Evolutionary conservation across 2,888 invertebrate genomes (phyloP), one percentile per base, ranked within the genome.

Genomic region (Liodrosophila aerea): DNA sequence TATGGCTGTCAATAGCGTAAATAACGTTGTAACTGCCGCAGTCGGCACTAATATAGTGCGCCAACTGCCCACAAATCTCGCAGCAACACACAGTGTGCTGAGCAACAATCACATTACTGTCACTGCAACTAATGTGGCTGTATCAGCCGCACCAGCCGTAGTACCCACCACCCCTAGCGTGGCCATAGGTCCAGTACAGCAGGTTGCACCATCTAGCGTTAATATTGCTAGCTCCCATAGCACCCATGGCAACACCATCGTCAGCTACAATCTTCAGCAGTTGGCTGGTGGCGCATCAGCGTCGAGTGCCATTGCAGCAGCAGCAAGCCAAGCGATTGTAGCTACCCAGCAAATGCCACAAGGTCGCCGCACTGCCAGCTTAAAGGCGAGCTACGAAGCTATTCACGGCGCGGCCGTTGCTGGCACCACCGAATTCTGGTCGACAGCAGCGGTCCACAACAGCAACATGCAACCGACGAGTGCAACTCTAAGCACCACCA

Each of bases 291-390:
- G 76, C 0, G 64, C 76, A 0, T 73, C 87, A 2, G 96, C 96
- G 0, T 96, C 95, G 8, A 95, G 95, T 82, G 96, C 97, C 0
- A 96, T 98, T 53, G 97, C 96, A 0, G 97, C 96, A 0, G 98
- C 98, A 0, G 98, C 98, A 0, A 97, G 97, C 15, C 97, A 98
- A 88, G 98, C 98, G 0, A 98, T 98, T 63, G 97, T 96, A 4
- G 97, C 97, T 0, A 98, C 98, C 1, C 98, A 98, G 85, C 96
- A 96, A 93, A 97, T 98, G 96, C 96, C 96, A 86, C 97, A 97
- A 82, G 98, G 98, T 0, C 92, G 98, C 40, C 93, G 98, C 50
- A 97, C 98, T 0, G 96, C 98, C 1, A 97, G 97, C 80, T 91
- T 98, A 72, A 98, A 98, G 90, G 98, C 98, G 9, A 97, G 97